Base-by-base conservation (phyloP, 23 tunicate genomes). In the Trididemnum clinides region DNA sequence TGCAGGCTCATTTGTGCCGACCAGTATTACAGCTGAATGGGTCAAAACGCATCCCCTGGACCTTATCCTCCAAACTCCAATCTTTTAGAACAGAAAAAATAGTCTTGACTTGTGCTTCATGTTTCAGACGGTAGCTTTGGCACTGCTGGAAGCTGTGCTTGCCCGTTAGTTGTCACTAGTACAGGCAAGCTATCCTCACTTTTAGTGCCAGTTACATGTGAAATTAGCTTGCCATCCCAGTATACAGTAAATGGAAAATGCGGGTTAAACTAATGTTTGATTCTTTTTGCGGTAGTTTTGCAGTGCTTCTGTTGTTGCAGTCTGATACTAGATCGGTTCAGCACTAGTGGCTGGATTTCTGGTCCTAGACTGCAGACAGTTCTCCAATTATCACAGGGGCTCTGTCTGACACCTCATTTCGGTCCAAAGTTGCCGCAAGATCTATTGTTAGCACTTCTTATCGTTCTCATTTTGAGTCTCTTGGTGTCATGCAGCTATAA, bases 261-360 rank as follows among this genome's bases (percentile, higher is more conserved):
- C 12, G 57, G 80, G 25, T 73, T 57, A 73, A 73, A 73, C 54
- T 37, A 27, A 73, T 38, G 3, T 73, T 62, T 62, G 28, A 62
- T 62, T 62, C 27, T 62, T 62, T 62, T 15, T 44, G 70, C 27
- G 15, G 54, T 73, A 57, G 57, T 23, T 73, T 73, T 36, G 31
- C 57, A 30, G 29, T 73, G 80, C 28, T 38, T 20, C 28, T 38
- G 80, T 36, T 57, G 80, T 36, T 73, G 25, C 25, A 20, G 54
- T 28, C 80, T 73, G 80, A 73, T 73, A 28, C 80, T 73, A 5
- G 57, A 73, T 73, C 28, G 31, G 80, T 73, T 73, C 80, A 73
- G 57, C 7, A 38, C 80, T 36, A 73, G 28, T 36, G 80, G 80
- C 6, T 36, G 57, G 80, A 73, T 38, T 73, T 73, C 33, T 73